Percentiles rank a stretch among this genome's conserved stretches.
These are phyloP conservation scores for Capricornis sumatraensis DNA, from an alignment of 2,113 vertebrate genomes.

Conservation along the genomic window DNA sequence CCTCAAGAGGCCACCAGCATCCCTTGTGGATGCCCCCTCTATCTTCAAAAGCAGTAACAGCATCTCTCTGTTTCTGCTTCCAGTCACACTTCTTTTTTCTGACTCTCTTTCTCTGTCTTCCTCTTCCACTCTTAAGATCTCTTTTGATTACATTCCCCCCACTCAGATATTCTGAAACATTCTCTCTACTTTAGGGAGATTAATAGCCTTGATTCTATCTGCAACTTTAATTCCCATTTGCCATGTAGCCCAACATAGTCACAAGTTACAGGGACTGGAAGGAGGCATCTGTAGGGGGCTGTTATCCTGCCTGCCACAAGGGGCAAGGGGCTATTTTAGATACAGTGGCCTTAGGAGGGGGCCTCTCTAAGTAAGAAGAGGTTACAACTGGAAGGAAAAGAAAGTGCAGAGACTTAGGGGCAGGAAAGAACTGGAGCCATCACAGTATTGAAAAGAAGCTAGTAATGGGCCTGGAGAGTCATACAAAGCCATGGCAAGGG, in stretches of 20 bases:
- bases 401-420: not conserved
- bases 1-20: not conserved
- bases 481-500: not conserved
- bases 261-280: not conserved
- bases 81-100: not conserved
- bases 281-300: not conserved
- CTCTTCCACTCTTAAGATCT: not conserved
- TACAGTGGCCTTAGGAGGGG: not conserved
- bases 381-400: not conserved
- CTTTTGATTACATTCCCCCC: not conserved
- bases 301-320: not conserved
- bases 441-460: not conserved
- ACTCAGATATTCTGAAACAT: not conserved
- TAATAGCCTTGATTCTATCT: not conserved
- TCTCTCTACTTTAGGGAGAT: not conserved
- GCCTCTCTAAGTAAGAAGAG: not conserved
- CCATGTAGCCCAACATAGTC: not conserved
- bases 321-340: not conserved
- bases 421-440: not conserved
- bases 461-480: not conserved
- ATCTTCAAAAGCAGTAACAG: not conserved
- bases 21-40: not conserved
- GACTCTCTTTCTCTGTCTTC: not conserved
- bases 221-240: not conserved
- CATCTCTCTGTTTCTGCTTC: not conserved